Conservation (phyloP, 2,888 invertebrate genomes). For the Xanthia togata region DNA sequence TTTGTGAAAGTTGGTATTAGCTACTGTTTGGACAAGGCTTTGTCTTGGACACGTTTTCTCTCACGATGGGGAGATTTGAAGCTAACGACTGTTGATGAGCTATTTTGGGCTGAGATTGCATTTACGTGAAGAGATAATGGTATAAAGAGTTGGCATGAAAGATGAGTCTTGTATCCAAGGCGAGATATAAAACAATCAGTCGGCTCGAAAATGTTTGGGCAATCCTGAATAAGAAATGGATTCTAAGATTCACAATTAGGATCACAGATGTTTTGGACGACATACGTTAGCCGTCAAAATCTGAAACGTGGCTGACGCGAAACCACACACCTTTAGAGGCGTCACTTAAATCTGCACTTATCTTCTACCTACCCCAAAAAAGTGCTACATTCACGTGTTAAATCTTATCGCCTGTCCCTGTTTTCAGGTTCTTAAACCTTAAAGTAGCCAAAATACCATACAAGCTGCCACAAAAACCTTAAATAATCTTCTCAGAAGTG, state of each 20-base stretch:
- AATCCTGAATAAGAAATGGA: background rate
- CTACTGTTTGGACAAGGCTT: constrained; percentile 51
- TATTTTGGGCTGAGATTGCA: constrained; percentile 18
- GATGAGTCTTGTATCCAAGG: background rate
- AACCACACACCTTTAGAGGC: constrained; percentile 22
- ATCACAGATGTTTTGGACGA: background rate
- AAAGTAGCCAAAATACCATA: constrained; percentile 64
- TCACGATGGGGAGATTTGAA: constrained; percentile 40
- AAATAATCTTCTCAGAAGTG: constrained; percentile 78
- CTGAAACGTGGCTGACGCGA: constrained; percentile 14
- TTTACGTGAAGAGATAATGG: background rate
- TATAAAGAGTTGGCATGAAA: background rate
- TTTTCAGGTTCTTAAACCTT: constrained; percentile 62
- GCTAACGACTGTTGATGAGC: constrained; percentile 33
- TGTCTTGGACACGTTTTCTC: constrained; percentile 56
- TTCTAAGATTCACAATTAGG: background rate
- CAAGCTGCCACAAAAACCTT: constrained; percentile 63
- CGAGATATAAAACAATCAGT: background rate
- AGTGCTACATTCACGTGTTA: constrained; percentile 51
- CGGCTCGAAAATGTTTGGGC: background rate
- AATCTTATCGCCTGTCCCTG: constrained; percentile 55
- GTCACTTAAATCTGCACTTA: constrained; percentile 42
- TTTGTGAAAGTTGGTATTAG: constrained; percentile 61
- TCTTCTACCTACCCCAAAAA: constrained; percentile 36
- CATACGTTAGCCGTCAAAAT: background rate